Conservation (phyloP, 1,140 invertebrate genomes). For the Lethrus apterus region DNA sequence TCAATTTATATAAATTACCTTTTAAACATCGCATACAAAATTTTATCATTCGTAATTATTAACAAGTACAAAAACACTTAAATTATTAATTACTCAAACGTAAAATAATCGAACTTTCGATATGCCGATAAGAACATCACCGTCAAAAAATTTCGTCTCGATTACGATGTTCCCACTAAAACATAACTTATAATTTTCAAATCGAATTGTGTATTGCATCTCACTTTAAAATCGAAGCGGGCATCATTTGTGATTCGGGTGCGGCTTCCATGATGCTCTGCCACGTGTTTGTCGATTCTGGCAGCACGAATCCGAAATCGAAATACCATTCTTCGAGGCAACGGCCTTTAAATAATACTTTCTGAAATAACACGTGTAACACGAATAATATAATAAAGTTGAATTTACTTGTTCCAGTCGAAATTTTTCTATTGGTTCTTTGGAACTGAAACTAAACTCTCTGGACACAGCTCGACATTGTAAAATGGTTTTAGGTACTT, state of each 20-base stretch:
- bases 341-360: conserved; percentile 68
- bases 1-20: no score
- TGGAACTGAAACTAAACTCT: conserved; percentile 98
- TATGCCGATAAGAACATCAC: conserved; percentile 88
- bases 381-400: conserved; percentile 6
- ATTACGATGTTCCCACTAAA: conserved; percentile 97
- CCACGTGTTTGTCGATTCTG: conserved; percentile 99
- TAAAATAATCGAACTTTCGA: conserved; percentile 95
- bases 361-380: conserved; percentile 44
- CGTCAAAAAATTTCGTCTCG: conserved; percentile 98
- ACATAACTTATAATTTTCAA: conserved; percentile 28
- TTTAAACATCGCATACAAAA: no score
- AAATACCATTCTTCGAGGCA: conserved; percentile 97
- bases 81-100: no score
- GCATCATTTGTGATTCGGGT: conserved; percentile 99
- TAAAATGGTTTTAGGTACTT: conserved; percentile 93
- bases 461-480: conserved; percentile 92
- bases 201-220: conserved; percentile 18
- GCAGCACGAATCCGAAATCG: conserved; percentile 98
- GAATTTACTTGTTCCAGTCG: conserved; percentile 81
- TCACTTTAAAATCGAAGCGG: conserved; percentile 92
- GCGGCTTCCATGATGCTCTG: conserved; percentile 97
- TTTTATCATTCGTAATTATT: no score
- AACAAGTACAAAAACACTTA: no score
- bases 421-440: conserved; percentile 94